Evolutionary conservation across 2,113 vertebrate genomes (phyloP).

Genomic region (Ciconia stormi): DNA sequence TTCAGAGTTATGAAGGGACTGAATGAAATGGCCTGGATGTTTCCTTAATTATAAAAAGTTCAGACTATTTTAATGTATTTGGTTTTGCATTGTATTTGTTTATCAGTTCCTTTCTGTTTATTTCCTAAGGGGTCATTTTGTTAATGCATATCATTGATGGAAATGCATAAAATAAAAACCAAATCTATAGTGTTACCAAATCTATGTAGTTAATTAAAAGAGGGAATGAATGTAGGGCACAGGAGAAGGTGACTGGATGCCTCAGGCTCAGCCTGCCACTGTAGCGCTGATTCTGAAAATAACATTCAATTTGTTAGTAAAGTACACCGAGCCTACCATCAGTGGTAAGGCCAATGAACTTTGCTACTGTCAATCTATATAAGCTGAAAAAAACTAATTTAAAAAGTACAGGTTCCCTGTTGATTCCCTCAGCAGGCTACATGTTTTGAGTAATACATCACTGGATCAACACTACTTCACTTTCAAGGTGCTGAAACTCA

Average conservation of each 20-base stretch:
- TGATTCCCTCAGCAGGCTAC: conserved; percentile 4
- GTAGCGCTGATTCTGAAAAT: background rate
- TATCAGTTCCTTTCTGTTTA: background rate
- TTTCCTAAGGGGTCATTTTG: background rate
- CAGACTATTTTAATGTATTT: background rate
- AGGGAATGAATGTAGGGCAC: background rate
- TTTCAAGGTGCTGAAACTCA: conserved; percentile 31
- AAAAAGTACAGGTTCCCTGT: conserved; percentile 8
- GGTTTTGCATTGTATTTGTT: background rate
- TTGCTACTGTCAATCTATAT: conserved; percentile 20
- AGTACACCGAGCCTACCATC: background rate
- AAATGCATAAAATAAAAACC: background rate
- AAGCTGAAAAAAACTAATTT: conserved; percentile 9
- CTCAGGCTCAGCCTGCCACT: background rate
- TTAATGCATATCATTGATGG: background rate
- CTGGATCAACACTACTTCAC: conserved; percentile 14
- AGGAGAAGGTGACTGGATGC: conserved; percentile 14
- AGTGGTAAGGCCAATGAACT: background rate
- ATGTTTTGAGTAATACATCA: background rate
- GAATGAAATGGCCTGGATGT: background rate
- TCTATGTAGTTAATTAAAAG: background rate
- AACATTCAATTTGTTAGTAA: background rate
- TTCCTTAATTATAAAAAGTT: background rate
- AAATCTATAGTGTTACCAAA: background rate
- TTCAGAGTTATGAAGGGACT: background rate